A percentile compares a stretch with the other conserved stretches of the same genome.
Conservation (phyloP, 2,888 invertebrate genomes). For the Oscheius sp. region DNA sequence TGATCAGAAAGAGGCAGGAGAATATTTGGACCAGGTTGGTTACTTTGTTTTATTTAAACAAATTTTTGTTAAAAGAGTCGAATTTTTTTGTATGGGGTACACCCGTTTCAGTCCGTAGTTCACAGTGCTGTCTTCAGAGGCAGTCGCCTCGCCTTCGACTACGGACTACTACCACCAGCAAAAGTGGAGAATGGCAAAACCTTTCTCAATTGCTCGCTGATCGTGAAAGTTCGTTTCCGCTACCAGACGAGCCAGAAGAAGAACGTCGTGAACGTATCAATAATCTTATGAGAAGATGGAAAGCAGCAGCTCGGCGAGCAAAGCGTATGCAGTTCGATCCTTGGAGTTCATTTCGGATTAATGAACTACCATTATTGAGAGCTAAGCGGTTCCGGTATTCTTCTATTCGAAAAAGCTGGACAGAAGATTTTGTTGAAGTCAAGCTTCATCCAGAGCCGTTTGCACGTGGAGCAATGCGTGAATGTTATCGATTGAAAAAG, state of each 20-base stretch:
- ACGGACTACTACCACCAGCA: conserved; percentile 25
- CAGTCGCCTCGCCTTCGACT: conserved; percentile 26
- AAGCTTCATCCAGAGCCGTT: conserved; percentile 72
- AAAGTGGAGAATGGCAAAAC: conserved; percentile 35
- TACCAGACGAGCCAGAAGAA: conserved; percentile 19
- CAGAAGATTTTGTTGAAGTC: conserved; percentile 73
- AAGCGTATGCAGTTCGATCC: conserved; percentile 71
- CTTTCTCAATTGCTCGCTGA: conserved; percentile 33
- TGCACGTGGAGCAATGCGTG: conserved; percentile 75
- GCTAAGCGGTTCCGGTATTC: conserved; percentile 74
- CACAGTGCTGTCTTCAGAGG: conserved; percentile 24
- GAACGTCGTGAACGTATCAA: conserved; percentile 29
- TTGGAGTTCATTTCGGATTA: conserved; percentile 74
- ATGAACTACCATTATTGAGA: conserved; percentile 72
- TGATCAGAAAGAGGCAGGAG: conserved; percentile 38
- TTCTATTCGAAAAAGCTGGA: conserved; percentile 74
- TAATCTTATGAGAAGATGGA: conserved; percentile 53
- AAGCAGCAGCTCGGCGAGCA: conserved; percentile 46
- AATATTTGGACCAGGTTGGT: conserved; percentile 36
- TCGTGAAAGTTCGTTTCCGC: not conserved
- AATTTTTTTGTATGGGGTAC: too few species aligned
- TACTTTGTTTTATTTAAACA: not conserved
- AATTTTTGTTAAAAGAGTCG: not conserved
- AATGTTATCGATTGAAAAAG: conserved; percentile 75
- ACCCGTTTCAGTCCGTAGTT: not conserved